Conservation (phyloP, 2,888 invertebrate genomes). For the Penaeus monodon region DNA sequence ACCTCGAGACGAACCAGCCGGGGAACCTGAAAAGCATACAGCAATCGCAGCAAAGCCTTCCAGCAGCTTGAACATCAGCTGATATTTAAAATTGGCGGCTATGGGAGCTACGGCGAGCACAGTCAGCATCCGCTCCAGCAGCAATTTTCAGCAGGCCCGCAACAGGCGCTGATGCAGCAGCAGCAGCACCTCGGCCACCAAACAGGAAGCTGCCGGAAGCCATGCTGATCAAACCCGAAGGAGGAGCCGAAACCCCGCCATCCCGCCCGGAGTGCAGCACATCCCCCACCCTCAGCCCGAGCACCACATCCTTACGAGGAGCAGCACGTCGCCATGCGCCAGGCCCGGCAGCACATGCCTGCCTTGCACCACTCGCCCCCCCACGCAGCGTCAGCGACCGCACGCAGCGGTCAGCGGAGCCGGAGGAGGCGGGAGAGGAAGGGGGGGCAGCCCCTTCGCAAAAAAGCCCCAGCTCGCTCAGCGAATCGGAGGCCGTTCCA, state of each 20-base stretch:
- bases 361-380: not conserved
- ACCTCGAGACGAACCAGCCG: slow-evolving; percentile 3
- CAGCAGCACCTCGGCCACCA: not conserved
- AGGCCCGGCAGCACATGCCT: not conserved
- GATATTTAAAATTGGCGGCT: slow-evolving; percentile 1
- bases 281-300: not conserved
- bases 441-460: not conserved
- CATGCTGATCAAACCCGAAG: slow-evolving; percentile 24
- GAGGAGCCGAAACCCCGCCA: slow-evolving; percentile 29
- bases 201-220: not conserved
- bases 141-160: slow-evolving; percentile 1
- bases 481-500: slow-evolving; percentile 16
- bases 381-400: not conserved
- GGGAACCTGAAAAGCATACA: not conserved
- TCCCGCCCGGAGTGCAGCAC: not conserved
- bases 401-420: too few relatives aligned
- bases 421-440: not conserved
- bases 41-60: slow-evolving; percentile 32
- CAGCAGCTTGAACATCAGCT: slow-evolving; percentile 33
- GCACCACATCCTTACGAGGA: slow-evolving; percentile 26
- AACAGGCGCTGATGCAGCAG: slow-evolving; percentile 3
- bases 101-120: slow-evolving; percentile 19
- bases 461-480: slow-evolving; percentile 23
- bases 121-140: not conserved
- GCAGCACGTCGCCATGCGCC: not conserved